These are phyloP conservation scores for Monopterus albus DNA, from an alignment of 2,113 vertebrate species.

Conservation along the genomic window DNA sequence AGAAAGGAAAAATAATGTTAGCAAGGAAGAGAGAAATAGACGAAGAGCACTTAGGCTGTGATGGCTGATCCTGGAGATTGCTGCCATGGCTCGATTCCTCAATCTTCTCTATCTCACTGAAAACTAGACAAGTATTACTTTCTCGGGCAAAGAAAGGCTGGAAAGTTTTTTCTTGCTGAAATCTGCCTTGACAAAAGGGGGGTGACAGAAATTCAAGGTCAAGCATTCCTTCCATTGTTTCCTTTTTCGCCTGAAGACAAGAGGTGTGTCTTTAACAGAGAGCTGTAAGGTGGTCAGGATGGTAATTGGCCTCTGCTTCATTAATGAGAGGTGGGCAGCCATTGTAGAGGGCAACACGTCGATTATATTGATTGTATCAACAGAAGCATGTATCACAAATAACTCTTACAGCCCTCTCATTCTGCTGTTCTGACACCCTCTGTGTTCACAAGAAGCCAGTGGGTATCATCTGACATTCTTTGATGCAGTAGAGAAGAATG, in stretches of 20 bases:
- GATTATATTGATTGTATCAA: constrained; percentile 60
- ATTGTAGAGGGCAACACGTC: constrained; percentile 50
- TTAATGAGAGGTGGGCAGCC: constrained; percentile 69
- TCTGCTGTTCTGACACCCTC: constrained; percentile 21
- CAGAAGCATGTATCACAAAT: constrained; percentile 34
- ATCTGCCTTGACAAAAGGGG: constrained; percentile 14
- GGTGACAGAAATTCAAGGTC: constrained; percentile 41
- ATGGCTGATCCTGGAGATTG: constrained; percentile 37
- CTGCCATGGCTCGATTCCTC: constrained; percentile 28
- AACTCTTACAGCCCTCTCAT: constrained; percentile 29
- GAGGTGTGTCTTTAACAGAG: constrained; percentile 47
- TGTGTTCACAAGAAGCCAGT: constrained; percentile 5
- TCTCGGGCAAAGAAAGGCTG: constrained; percentile 4
- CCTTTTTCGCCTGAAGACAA: constrained; percentile 40
- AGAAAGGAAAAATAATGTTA: not conserved
- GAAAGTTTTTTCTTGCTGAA: not conserved
- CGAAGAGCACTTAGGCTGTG: constrained; percentile 24
- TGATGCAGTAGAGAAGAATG: constrained; percentile 25
- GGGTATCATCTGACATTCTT: constrained; percentile 16
- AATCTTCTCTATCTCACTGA: constrained; percentile 54
- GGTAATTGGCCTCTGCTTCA: constrained; percentile 53
- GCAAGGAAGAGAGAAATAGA: constrained; percentile 18
- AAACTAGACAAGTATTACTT: constrained; percentile 29
- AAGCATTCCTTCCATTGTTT: constrained; percentile 35
- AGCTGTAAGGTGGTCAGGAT: constrained; percentile 22